Evolutionary conservation across 2,113 vertebrate species (phyloP).

Genomic region (Neomonachus schauinslandi): DNA sequence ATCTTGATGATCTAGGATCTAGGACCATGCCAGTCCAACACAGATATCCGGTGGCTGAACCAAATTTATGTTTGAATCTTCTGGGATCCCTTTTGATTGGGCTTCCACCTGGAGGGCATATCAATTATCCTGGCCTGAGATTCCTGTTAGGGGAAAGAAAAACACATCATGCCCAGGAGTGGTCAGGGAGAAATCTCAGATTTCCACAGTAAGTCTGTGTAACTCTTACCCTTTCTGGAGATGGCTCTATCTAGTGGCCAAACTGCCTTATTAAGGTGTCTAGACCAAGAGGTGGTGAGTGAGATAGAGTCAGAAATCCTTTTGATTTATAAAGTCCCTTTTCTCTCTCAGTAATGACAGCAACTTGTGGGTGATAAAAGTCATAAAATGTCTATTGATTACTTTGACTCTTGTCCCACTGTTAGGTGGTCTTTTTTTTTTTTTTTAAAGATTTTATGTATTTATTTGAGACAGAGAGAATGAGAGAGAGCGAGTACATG

Average conservation of each 20-base stretch:
- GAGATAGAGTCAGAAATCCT: not conserved
- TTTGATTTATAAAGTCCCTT: not conserved
- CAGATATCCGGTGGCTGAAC: not conserved
- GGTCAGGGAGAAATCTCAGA: not conserved
- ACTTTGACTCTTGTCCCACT: not conserved
- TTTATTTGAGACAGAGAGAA: too few relatives aligned
- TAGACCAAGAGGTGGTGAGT: not conserved
- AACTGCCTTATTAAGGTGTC: not conserved
- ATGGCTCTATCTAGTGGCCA: not conserved
- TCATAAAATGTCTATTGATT: not conserved
- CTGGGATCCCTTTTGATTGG: not conserved
- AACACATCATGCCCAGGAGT: not conserved
- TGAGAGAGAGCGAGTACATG: too few relatives aligned
- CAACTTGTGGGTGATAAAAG: not conserved
- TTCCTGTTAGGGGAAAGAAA: not conserved
- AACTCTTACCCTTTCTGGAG: not conserved
- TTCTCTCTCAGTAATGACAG: not conserved
- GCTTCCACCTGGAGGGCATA: not conserved
- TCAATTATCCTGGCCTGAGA: too few relatives aligned
- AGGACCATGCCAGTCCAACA: not conserved
- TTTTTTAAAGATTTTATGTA: too few relatives aligned
- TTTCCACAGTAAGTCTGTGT: not conserved
- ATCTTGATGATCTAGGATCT: not conserved
- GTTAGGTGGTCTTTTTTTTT: too few relatives aligned
- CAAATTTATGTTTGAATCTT: not conserved